phyloP scores from a whole-genome alignment of 2,888 invertebrate species.

The Helicoverpa assulta region DNA sequence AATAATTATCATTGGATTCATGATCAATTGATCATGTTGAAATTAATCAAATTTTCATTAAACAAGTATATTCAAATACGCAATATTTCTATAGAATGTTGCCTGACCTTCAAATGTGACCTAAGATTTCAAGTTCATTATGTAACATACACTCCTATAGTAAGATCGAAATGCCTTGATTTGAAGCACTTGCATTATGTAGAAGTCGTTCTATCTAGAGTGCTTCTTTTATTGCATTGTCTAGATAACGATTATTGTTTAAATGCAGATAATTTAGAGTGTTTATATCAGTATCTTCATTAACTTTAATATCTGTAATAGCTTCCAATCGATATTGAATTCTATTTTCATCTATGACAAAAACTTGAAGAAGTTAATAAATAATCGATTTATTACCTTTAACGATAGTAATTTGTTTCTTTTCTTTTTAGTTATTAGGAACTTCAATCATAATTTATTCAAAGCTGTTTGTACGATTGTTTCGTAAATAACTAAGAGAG shows the following conservation, averaged over 20 bases:
- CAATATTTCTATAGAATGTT: background rate
- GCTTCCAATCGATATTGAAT: slow-evolving; percentile 14
- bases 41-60: too few relatives aligned
- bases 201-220: slow-evolving; percentile 3
- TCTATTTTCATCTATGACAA: slow-evolving; percentile 2
- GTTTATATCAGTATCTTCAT: slow-evolving; percentile 10
- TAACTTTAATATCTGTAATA: slow-evolving; percentile 1
- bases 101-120: background rate
- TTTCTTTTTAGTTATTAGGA: background rate
- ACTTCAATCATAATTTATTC: background rate
- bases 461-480: slow-evolving; percentile 7
- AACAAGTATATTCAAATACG: background rate
- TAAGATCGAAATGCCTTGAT: too few relatives aligned
- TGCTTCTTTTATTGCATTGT: background rate
- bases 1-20: background rate
- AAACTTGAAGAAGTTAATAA: background rate
- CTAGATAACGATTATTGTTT: background rate
- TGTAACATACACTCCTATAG: too few relatives aligned
- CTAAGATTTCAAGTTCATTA: background rate
- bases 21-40: too few relatives aligned
- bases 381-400: background rate
- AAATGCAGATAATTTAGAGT: slow-evolving; percentile 22
- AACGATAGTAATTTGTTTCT: background rate
- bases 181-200: background rate
- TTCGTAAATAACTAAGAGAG: slow-evolving; percentile 27